These are phyloP conservation scores for Exocentrus adspersus DNA, from an alignment of 2,888 invertebrate genomes.

Conservation along the genomic window DNA sequence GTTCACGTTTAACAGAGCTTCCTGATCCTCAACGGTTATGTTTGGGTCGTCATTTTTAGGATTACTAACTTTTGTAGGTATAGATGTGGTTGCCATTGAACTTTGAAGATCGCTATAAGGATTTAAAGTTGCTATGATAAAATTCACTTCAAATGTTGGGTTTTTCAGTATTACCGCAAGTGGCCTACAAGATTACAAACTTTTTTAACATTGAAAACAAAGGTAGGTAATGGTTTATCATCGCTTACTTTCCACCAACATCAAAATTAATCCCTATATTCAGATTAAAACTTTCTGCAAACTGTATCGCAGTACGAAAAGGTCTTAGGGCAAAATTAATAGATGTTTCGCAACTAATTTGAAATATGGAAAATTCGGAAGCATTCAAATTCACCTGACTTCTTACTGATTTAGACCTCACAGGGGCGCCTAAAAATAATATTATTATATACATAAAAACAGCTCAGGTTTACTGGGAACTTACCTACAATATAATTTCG, in stretches of 20 bases:
- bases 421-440: slow-evolving; percentile 58
- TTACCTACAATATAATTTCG: slow-evolving; percentile 82
- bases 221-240: neutral
- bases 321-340: slow-evolving; percentile 90
- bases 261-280: slow-evolving; percentile 80
- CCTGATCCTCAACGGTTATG: slow-evolving; percentile 51
- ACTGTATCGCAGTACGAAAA: slow-evolving; percentile 79
- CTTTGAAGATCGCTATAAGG: slow-evolving; percentile 64
- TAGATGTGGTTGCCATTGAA: slow-evolving; percentile 49
- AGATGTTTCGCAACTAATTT: slow-evolving; percentile 71
- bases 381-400: slow-evolving; percentile 78
- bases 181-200: slow-evolving; percentile 70
- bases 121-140: slow-evolving; percentile 82
- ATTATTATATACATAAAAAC: neutral
- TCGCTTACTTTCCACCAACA: slow-evolving; percentile 74
- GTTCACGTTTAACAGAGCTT: slow-evolving; percentile 49
- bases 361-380: slow-evolving; percentile 78
- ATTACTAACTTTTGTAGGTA: slow-evolving; percentile 59
- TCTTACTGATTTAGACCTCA: slow-evolving; percentile 51
- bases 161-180: slow-evolving; percentile 79
- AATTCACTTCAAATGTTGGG: slow-evolving; percentile 79
- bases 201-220: neutral
- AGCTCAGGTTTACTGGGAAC: neutral
- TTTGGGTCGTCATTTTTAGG: slow-evolving; percentile 40
- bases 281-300: slow-evolving; percentile 79